Evolutionary conservation across 2,888 invertebrate genomes (phyloP).

Genomic region (Achlya flavicornis): DNA sequence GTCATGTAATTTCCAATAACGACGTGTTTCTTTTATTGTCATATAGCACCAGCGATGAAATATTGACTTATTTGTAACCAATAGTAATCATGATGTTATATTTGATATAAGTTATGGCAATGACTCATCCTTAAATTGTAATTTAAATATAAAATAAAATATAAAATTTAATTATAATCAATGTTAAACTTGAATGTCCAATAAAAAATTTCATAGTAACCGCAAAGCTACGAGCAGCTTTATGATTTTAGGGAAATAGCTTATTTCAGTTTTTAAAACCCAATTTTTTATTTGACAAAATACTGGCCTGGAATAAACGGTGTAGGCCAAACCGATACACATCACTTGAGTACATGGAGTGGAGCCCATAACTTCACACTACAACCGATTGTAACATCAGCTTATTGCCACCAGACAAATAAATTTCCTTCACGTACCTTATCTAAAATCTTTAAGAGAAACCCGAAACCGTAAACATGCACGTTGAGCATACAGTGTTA

Average conservation of each 20-base stretch:
- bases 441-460: slow-evolving; percentile 80
- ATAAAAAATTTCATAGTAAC: neutral
- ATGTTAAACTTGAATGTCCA: too few species aligned
- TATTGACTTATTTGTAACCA: slow-evolving; percentile 36
- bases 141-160: too few species aligned
- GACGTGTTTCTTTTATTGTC: slow-evolving; percentile 78
- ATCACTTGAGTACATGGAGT: slow-evolving; percentile 56
- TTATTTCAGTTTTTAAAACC: neutral
- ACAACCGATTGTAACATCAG: slow-evolving; percentile 75
- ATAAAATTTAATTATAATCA: too few species aligned
- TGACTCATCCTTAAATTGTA: neutral
- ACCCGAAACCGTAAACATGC: slow-evolving; percentile 82
- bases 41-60: slow-evolving; percentile 54
- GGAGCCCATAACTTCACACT: slow-evolving; percentile 65
- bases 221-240: neutral
- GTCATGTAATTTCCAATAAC: slow-evolving; percentile 80
- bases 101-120: neutral
- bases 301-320: slow-evolving; percentile 10
- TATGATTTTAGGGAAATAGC: neutral
- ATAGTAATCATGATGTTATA: slow-evolving; percentile 29
- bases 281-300: neutral
- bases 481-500: slow-evolving; percentile 75
- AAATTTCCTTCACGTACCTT: slow-evolving; percentile 69
- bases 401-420: slow-evolving; percentile 79
- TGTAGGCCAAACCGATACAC: slow-evolving; percentile 39